A percentile compares a stretch with the other conserved stretches of the same genome.
These are phyloP conservation scores for Lasius fuliginosus DNA, from an alignment of 2,888 invertebrate genomes.

Conservation along the genomic window DNA sequence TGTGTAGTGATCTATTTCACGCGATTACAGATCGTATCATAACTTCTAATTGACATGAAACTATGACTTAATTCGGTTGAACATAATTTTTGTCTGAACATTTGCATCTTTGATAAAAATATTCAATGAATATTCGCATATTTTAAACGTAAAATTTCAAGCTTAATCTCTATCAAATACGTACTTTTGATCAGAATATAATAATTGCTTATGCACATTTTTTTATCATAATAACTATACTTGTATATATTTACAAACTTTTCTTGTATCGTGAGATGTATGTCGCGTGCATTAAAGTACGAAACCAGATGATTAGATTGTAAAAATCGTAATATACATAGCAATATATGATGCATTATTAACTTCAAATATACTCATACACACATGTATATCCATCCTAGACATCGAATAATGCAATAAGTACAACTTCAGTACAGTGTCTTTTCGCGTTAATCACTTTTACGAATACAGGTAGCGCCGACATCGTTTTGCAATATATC, in stretches of 20 bases:
- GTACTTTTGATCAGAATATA: not conserved
- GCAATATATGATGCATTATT: slow-evolving; percentile 15
- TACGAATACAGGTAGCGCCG: slow-evolving; percentile 86
- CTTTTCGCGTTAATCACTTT: slow-evolving; percentile 26
- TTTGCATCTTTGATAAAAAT: slow-evolving; percentile 9
- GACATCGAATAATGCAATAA: slow-evolving; percentile 31
- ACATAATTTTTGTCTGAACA: slow-evolving; percentile 1
- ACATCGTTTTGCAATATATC: slow-evolving; percentile 88
- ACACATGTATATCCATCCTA: not conserved
- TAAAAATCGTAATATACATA: slow-evolving; percentile 12
- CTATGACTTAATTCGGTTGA: slow-evolving; percentile 10
- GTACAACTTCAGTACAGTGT: not conserved
- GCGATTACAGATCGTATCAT: not conserved
- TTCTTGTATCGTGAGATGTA: not conserved
- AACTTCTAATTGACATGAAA: not conserved
- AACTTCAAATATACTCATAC: slow-evolving; percentile 19
- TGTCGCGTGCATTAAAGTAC: not conserved
- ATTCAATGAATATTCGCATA: not conserved
- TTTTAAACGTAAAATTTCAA: not conserved
- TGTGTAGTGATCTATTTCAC: not conserved
- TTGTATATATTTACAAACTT: not conserved
- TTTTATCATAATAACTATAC: not conserved
- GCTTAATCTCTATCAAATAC: not conserved
- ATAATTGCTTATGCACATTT: not conserved
- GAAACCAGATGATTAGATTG: not conserved